A percentile compares a stretch with the other conserved stretches of the same genome.
Evolutionary conservation across 2,888 invertebrate genomes (phyloP).

Genomic region (Diaprepes abbreviatus): DNA sequence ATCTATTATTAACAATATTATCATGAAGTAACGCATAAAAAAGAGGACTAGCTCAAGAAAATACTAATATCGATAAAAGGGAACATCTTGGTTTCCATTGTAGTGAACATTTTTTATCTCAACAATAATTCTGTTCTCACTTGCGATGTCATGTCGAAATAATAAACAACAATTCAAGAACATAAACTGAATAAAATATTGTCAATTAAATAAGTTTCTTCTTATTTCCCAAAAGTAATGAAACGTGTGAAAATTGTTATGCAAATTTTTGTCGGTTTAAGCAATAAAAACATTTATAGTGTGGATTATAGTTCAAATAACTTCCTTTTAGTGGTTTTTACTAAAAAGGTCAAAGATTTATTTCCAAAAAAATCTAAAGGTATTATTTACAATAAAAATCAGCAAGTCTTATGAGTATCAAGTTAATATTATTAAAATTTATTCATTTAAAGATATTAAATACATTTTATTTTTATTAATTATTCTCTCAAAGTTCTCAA

Average conservation of each 20-base stretch:
- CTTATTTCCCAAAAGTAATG: conserved; percentile 18
- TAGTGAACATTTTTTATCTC: too few species aligned
- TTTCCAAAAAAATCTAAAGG: neutral
- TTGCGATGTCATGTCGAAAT: neutral
- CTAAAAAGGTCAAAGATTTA: conserved; percentile 14
- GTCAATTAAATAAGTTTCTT: conserved; percentile 21
- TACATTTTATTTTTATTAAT: too few species aligned
- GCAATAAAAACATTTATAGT: conserved; percentile 40
- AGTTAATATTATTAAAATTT: too few species aligned
- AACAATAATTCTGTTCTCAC: too few species aligned
- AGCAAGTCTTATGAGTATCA: neutral
- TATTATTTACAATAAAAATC: neutral
- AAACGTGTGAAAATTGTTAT: conserved; percentile 16
- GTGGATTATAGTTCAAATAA: conserved; percentile 35
- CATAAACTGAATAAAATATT: conserved; percentile 28
- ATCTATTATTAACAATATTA: too few species aligned
- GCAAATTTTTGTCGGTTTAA: conserved; percentile 28
- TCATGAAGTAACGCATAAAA: too few species aligned
- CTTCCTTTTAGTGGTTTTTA: conserved; percentile 22
- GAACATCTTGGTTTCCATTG: too few species aligned
- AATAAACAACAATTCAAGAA: neutral
- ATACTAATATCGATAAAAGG: too few species aligned
- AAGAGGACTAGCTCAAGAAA: too few species aligned
- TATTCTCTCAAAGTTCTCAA: too few species aligned
- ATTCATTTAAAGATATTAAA: too few species aligned